Evolutionary conservation across 2,888 invertebrate species (phyloP), one percentile per base, ranked within the genome.

Genomic region (Philonicus albiceps): DNA sequence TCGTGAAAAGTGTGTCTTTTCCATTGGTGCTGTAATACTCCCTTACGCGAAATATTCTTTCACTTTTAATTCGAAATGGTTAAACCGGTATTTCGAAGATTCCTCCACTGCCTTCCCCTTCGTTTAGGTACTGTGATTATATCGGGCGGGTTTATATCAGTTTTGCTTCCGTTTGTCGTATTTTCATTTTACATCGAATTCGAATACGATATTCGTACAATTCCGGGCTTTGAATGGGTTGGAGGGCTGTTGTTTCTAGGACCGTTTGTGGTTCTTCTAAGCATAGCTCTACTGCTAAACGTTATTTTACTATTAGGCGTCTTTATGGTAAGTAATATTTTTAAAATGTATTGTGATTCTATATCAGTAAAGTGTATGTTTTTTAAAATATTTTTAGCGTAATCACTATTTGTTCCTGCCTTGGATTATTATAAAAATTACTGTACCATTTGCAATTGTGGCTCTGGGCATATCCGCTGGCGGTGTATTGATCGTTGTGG

Each of bases 351-450:
- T n/a, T 11, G n/a, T 40, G 13, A 5, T 13, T 6, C 6, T 11
- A 31, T 31, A 43, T 16, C 30, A 37, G 5, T 22, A 43, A 34
- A 22, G 8, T 37, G 5, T 16, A 49, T 49, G 2, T 49, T 6
- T n/a, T 49, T 49, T 49, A n/a, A n/a, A n/a, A n/a, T n/a, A 6
- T 64, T 83, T 37, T 34, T 22, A 84, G 84, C 84, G 84, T 11
- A 84, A 73, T 40, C 84, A 84, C 40, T 84, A 43, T 16, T 16
- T 84, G 22, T 30, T 84, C 30, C 16, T 84, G 40, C 84, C 84
- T 19, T 84, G 84, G 84, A 40, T 84, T 16, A 83, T 83, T 30
- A 22, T 55, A 2, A 83, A 83, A 13, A 16, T 43, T 19, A 27
- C 53, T 11, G 55, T 55, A 19, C 37, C 64, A 0, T 34, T 83